phyloP scores from a whole-genome alignment of 2,888 invertebrate species.

The Quadriops clusia region DNA sequence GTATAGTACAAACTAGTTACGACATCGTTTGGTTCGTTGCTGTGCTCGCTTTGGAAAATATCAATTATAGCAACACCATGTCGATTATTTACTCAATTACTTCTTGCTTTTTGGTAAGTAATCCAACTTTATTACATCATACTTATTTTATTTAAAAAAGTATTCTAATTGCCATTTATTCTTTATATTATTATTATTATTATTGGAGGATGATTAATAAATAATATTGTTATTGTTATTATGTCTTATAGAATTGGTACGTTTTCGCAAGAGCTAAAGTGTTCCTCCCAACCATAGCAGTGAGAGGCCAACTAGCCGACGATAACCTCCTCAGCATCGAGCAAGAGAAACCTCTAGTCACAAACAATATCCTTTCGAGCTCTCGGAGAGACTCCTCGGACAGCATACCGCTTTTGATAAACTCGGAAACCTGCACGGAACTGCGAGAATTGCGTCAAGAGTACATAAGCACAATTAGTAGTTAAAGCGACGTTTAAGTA shows the following conservation, averaged over 20 bases:
- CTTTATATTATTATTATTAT: too few relatives aligned
- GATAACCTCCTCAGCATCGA: constrained; percentile 14
- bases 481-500: constrained; percentile 22
- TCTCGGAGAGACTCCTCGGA: constrained; percentile 30
- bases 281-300: constrained; percentile 26
- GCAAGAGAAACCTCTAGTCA: constrained; percentile 17
- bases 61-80: constrained; percentile 45
- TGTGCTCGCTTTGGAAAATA: constrained; percentile 59
- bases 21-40: constrained; percentile 65
- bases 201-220: too few relatives aligned
- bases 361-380: constrained; percentile 13
- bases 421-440: constrained; percentile 32
- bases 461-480: constrained; percentile 40
- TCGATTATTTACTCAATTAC: constrained; percentile 47
- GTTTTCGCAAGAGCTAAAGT: constrained; percentile 32
- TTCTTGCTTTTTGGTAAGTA: constrained; percentile 45
- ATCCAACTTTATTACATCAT: constrained; percentile 2
- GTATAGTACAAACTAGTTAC: constrained; percentile 58
- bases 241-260: constrained; percentile 33
- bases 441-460: constrained; percentile 36
- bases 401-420: constrained; percentile 31
- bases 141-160: neutral
- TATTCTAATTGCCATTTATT: neutral
- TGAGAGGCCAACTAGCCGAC: constrained; percentile 12
- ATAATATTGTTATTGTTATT: constrained; percentile 4